These are phyloP conservation scores for Drosophila lacteicornis DNA, from an alignment of 1,140 invertebrate species.

Conservation along the genomic window DNA sequence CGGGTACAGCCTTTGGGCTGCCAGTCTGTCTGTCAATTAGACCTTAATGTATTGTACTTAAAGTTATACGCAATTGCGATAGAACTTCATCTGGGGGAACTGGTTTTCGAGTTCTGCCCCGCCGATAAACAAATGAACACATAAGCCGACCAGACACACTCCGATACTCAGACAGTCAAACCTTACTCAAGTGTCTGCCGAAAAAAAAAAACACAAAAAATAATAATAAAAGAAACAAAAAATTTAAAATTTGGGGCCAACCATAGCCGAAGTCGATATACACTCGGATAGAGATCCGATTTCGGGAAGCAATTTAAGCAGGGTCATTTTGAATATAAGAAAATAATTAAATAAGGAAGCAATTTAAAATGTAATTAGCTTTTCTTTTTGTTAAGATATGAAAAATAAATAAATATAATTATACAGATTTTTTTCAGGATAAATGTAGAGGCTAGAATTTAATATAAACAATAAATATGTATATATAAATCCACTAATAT, in stretches of 20 bases:
- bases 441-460: no score
- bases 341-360: no score
- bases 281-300: conserved; percentile 1
- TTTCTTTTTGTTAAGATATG: no score
- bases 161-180: conserved; percentile 41
- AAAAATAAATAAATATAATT: no score
- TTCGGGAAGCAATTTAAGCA: not conserved
- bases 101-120: conserved; percentile 42
- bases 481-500: not conserved
- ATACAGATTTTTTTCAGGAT: no score
- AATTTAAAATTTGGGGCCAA: not conserved
- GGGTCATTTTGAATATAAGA: not conserved
- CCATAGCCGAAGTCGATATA: conserved; percentile 12
- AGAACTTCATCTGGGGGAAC: conserved; percentile 63
- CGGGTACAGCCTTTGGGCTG: conserved; percentile 43
- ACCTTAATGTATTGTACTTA: conserved; percentile 79
- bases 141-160: conserved; percentile 55
- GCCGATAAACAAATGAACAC: conserved; percentile 71
- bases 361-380: not conserved
- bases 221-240: conserved; percentile 15
- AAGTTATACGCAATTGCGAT: conserved; percentile 78
- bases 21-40: conserved; percentile 79
- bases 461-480: not conserved
- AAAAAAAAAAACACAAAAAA: conserved; percentile 15
- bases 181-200: conserved; percentile 32